phyloP scores from a whole-genome alignment of 2,113 vertebrate genomes.

The Falco punctatus region DNA sequence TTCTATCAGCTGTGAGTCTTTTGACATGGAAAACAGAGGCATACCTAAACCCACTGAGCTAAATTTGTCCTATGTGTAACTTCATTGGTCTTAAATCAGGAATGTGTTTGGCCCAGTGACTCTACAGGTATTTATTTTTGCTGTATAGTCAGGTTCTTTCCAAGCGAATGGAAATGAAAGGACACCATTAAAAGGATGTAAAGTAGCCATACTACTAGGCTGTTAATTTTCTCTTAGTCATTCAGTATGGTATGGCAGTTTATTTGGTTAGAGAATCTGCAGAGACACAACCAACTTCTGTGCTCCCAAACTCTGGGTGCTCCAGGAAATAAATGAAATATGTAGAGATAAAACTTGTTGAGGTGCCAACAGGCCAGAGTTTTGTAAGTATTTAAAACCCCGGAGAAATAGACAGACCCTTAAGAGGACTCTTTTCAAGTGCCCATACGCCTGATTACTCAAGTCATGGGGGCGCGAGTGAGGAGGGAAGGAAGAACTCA shows the following conservation, averaged over 20 bases:
- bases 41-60: background rate
- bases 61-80: background rate
- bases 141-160: background rate
- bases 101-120: background rate
- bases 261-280: background rate
- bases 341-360: background rate
- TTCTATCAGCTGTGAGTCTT: background rate
- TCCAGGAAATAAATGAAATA: background rate
- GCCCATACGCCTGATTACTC: background rate
- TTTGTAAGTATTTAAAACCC: background rate
- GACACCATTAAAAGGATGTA: background rate
- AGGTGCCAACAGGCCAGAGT: background rate
- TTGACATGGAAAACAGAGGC: background rate
- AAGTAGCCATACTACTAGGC: background rate
- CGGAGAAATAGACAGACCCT: background rate
- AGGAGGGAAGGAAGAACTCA: background rate
- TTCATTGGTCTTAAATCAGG: background rate
- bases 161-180: slow-evolving; percentile 18
- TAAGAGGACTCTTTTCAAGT: background rate
- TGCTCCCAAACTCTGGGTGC: background rate
- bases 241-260: background rate
- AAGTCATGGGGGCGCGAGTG: background rate
- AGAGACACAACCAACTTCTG: background rate
- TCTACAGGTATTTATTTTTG: background rate
- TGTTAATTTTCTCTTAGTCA: background rate